Conservation (phyloP, 64 coral and sea anemone species). For the Montipora efflorescens region DNA sequence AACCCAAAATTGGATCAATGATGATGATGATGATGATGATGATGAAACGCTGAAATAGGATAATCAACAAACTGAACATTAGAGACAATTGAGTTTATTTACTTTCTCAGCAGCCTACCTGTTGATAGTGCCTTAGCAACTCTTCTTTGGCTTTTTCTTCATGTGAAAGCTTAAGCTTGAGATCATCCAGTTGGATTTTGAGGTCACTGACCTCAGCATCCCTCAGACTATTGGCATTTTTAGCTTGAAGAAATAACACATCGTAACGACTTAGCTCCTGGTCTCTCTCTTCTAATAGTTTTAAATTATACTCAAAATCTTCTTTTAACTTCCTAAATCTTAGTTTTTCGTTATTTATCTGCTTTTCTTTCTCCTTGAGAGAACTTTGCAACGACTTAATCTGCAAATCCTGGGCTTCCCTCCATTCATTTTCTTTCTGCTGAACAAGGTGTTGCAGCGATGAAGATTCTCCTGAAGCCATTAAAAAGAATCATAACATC, state of each 20-base stretch:
- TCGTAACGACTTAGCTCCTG: constrained; percentile 91
- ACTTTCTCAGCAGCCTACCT: constrained; percentile 33
- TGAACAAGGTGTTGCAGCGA: constrained; percentile 78
- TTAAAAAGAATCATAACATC: neutral
- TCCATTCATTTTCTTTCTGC: constrained; percentile 98
- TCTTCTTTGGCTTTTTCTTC: constrained; percentile 89
- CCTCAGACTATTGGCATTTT: constrained; percentile 62
- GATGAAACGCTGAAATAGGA: no score
- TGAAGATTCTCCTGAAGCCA: neutral
- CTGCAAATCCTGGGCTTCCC: constrained; percentile 78
- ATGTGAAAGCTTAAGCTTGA: constrained; percentile 72
- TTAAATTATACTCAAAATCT: constrained; percentile 97
- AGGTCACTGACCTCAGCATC: constrained; percentile 94
- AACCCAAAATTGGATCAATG: no score
- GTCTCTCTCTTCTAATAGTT: constrained; percentile 88
- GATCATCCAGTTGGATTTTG: constrained; percentile 91
- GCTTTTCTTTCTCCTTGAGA: constrained; percentile 80
- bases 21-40: no score
- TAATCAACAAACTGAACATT: no score
- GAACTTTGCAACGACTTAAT: constrained; percentile 76
- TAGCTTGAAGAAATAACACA: constrained; percentile 74
- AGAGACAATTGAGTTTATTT: no score
- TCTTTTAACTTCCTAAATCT: constrained; percentile 94
- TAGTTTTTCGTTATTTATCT: constrained; percentile 75
- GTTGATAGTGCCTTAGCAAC: constrained; percentile 89